Conservation (phyloP, 1,140 invertebrate genomes). For the Spodoptera frugiperda region DNA sequence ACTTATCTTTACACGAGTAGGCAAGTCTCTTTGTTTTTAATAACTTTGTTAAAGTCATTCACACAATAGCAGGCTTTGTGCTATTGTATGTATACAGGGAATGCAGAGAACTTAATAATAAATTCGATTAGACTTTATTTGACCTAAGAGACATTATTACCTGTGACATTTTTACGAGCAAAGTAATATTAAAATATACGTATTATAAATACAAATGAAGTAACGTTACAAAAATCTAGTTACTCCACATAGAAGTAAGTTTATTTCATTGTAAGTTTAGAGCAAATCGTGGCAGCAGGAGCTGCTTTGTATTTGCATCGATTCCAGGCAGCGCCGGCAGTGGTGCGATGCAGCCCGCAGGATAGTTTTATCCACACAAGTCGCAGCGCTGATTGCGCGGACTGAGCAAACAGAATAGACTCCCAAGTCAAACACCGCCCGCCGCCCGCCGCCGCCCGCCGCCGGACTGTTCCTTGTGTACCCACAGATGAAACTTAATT, state of each 20-base stretch:
- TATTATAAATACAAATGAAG: not conserved
- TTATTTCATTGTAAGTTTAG: not conserved
- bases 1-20: too few species aligned
- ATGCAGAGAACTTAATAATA: too few species aligned
- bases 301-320: slow-evolving; percentile 10
- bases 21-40: too few species aligned
- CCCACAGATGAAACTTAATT: slow-evolving; percentile 35
- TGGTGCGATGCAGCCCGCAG: slow-evolving; percentile 18
- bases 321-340: not conserved
- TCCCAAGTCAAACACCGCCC: slow-evolving; percentile 59
- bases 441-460: not conserved
- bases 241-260: too few species aligned
- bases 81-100: too few species aligned
- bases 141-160: too few species aligned
- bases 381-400: slow-evolving; percentile 62
- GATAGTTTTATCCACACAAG: slow-evolving; percentile 33
- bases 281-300: not conserved
- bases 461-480: slow-evolving; percentile 37
- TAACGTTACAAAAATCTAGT: too few species aligned
- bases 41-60: too few species aligned
- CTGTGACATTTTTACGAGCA: too few species aligned
- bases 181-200: too few species aligned
- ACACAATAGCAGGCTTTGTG: too few species aligned
- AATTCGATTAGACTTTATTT: too few species aligned
- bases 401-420: slow-evolving; percentile 64